These are phyloP conservation scores for Acrobeloides nanus DNA, from an alignment of 2,888 invertebrate species.

Conservation along the genomic window DNA sequence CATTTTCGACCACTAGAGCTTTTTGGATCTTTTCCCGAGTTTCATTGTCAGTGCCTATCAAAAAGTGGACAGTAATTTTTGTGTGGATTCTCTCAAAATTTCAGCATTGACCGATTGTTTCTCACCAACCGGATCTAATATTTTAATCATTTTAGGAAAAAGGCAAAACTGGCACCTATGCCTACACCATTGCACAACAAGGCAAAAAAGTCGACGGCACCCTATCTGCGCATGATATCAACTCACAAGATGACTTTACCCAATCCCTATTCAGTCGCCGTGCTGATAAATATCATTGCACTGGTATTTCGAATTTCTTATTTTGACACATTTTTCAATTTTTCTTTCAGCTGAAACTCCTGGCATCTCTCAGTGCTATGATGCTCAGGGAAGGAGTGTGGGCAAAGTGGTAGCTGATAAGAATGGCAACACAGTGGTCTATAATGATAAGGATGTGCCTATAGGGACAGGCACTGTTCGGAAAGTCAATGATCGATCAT, in stretches of 20 bases:
- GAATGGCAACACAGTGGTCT: slow-evolving; percentile 51
- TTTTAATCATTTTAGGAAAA: slow-evolving; percentile 32
- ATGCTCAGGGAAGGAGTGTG: slow-evolving; percentile 47
- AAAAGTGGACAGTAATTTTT: not conserved
- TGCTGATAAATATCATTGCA: slow-evolving; percentile 49
- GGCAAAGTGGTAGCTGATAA: slow-evolving; percentile 53
- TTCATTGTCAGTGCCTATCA: not conserved
- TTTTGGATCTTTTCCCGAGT: not conserved
- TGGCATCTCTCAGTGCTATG: slow-evolving; percentile 52
- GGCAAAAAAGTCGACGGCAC: slow-evolving; percentile 48
- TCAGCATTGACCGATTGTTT: too few species aligned
- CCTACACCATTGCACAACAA: slow-evolving; percentile 47
- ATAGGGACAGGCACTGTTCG: slow-evolving; percentile 49
- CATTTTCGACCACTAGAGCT: not conserved
- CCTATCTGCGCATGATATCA: slow-evolving; percentile 36
- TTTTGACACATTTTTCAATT: slow-evolving; percentile 9
- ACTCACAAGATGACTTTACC: slow-evolving; percentile 30
- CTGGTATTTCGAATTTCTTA: slow-evolving; percentile 19
- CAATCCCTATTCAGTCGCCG: slow-evolving; percentile 46
- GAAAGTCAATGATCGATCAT: slow-evolving; percentile 37
- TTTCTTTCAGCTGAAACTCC: slow-evolving; percentile 46
- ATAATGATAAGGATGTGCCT: slow-evolving; percentile 52
- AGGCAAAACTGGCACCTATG: slow-evolving; percentile 43
- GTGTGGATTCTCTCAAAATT: too few species aligned
- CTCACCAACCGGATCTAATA: too few species aligned